These are phyloP conservation scores for Hypothenemus hampei DNA, from an alignment of 1,140 invertebrate genomes.

Conservation along the genomic window DNA sequence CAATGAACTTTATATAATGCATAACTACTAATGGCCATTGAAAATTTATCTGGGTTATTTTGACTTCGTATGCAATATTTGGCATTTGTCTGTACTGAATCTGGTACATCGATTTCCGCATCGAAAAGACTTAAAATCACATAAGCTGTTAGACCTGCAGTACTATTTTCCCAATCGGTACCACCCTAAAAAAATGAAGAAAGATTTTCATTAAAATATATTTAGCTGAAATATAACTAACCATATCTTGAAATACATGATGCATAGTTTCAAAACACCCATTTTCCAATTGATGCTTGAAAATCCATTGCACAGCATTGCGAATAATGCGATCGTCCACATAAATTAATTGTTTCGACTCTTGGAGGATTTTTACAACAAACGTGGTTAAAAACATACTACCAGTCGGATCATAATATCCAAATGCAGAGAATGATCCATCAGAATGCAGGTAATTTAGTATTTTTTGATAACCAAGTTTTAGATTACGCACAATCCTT, in stretches of 20 bases:
- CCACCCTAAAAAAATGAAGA: slow-evolving; percentile 48
- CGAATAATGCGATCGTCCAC: slow-evolving; percentile 65
- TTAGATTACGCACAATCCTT: slow-evolving; percentile 60
- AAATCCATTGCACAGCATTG: slow-evolving; percentile 63
- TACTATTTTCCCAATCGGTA: slow-evolving; percentile 52
- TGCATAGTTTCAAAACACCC: slow-evolving; percentile 70
- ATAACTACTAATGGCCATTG: slow-evolving; percentile 55
- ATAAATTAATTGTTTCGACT: slow-evolving; percentile 59
- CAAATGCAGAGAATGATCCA: slow-evolving; percentile 76
- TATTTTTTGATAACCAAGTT: slow-evolving; percentile 68
- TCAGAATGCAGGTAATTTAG: slow-evolving; percentile 65
- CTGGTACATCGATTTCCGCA: slow-evolving; percentile 47
- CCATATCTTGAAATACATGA: slow-evolving; percentile 59
- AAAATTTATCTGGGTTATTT: slow-evolving; percentile 48
- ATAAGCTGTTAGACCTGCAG: slow-evolving; percentile 56
- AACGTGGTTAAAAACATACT: slow-evolving; percentile 78
- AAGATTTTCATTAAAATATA: too few relatives aligned
- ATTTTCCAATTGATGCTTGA: slow-evolving; percentile 60
- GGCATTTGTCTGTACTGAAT: slow-evolving; percentile 48
- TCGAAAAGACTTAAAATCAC: slow-evolving; percentile 59
- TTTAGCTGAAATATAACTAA: slow-evolving; percentile 21
- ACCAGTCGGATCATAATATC: slow-evolving; percentile 49
- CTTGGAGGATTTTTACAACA: slow-evolving; percentile 66
- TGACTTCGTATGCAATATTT: slow-evolving; percentile 50
- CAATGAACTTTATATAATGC: slow-evolving; percentile 53